Percentiles rank a stretch among this genome's conserved stretches.
These are phyloP conservation scores for Gonocerus acuteangulatus DNA, from an alignment of 2,888 invertebrate species.

Conservation along the genomic window DNA sequence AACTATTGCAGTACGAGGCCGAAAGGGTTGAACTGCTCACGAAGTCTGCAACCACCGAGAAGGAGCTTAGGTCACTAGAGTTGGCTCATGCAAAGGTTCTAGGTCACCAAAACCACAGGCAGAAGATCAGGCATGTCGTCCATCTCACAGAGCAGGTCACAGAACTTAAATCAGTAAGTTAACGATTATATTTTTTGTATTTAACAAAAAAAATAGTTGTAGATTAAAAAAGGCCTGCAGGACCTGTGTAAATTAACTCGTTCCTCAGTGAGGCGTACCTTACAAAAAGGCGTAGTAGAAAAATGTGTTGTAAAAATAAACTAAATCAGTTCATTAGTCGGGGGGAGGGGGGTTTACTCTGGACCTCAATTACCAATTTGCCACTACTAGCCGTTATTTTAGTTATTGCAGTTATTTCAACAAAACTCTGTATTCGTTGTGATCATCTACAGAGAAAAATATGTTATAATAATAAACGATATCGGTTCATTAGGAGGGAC, in stretches of 20 bases:
- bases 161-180: slow-evolving; percentile 31
- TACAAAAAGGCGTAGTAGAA: background rate
- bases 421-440: no score
- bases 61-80: slow-evolving; percentile 49
- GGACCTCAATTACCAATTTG: no score
- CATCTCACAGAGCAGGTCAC: slow-evolving; percentile 30
- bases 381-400: no score
- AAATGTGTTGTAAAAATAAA: no score
- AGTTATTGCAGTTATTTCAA: no score
- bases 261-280: background rate
- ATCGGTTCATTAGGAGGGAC: no score
- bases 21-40: slow-evolving; percentile 45
- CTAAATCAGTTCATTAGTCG: no score
- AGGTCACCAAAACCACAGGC: slow-evolving; percentile 59
- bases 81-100: slow-evolving; percentile 52
- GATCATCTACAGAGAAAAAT: no score
- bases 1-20: slow-evolving; percentile 47
- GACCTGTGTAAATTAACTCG: no score
- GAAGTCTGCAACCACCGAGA: slow-evolving; percentile 44
- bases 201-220: background rate
- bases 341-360: no score
- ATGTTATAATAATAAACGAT: no score
- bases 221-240: background rate
- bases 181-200: background rate
- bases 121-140: slow-evolving; percentile 52